These are phyloP conservation scores for Hydropsyche tenuis DNA, from an alignment of 1,140 invertebrate genomes.

Conservation along the genomic window DNA sequence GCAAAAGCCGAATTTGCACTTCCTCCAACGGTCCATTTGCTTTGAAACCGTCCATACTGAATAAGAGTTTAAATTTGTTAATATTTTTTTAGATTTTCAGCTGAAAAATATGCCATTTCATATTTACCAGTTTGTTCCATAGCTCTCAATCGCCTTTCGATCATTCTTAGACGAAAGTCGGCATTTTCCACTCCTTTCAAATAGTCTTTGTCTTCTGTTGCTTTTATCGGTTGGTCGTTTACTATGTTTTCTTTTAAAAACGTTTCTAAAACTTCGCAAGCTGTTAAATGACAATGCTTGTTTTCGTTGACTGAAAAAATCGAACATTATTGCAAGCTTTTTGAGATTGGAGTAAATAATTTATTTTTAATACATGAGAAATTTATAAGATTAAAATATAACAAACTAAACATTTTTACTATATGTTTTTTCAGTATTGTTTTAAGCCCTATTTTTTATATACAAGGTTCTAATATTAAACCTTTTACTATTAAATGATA, in stretches of 20 bases:
- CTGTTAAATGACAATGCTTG: slow-evolving; percentile 35
- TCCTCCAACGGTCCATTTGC: slow-evolving; percentile 70
- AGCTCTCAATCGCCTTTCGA: slow-evolving; percentile 73
- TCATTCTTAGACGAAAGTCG: slow-evolving; percentile 59
- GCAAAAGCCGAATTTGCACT: slow-evolving; percentile 73
- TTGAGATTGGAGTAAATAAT: no score
- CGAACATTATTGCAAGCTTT: no score
- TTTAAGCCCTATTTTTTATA: no score
- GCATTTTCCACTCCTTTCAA: slow-evolving; percentile 25
- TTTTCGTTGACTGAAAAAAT: background rate
- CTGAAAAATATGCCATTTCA: no score
- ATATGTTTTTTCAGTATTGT: no score
- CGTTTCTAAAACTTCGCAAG: slow-evolving; percentile 40
- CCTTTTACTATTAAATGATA: no score
- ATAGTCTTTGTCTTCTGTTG: background rate
- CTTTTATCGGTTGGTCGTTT: slow-evolving; percentile 40
- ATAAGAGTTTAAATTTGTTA: background rate
- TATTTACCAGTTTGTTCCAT: slow-evolving; percentile 73
- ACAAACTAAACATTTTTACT: no score
- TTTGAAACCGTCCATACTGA: slow-evolving; percentile 72
- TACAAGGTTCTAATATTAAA: no score
- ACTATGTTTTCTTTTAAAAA: slow-evolving; percentile 28
- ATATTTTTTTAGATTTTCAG: background rate
- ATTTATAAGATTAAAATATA: no score
- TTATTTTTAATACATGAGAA: no score